These are phyloP conservation scores for Thumatha senex DNA, from an alignment of 2,888 invertebrate species.

Conservation along the genomic window DNA sequence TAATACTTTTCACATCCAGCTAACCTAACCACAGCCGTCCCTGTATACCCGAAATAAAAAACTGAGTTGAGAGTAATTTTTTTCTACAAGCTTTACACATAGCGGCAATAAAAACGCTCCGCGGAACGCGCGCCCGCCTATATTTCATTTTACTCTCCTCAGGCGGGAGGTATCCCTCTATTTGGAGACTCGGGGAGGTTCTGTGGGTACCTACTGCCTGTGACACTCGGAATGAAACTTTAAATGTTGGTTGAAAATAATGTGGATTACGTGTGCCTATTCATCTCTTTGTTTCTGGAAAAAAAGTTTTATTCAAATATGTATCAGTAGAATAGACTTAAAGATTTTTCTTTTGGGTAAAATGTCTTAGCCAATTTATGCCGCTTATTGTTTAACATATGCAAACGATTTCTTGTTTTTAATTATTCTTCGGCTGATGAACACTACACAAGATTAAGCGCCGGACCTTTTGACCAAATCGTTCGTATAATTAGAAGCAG, in stretches of 20 bases:
- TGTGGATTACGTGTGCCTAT: conserved; percentile 62
- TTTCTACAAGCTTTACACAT: conserved; percentile 75
- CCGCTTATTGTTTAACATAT: no score
- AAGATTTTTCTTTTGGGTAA: background rate
- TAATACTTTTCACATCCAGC: conserved; percentile 4
- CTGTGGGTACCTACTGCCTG: conserved; percentile 48
- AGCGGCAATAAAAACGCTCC: conserved; percentile 74
- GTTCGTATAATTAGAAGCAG: no score
- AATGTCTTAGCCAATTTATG: no score
- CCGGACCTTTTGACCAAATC: no score
- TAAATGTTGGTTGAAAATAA: conserved; percentile 70
- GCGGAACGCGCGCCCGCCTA: conserved; percentile 57
- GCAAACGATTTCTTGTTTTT: no score
- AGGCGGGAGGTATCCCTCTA: conserved; percentile 39
- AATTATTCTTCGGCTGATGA: no score
- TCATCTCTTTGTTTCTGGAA: conserved; percentile 39
- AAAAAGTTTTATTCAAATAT: conserved; percentile 42
- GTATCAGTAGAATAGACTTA: conserved; percentile 15
- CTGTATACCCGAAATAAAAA: conserved; percentile 57
- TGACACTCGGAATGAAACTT: conserved; percentile 73
- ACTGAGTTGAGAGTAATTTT: conserved; percentile 71
- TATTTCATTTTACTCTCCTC: conserved; percentile 72
- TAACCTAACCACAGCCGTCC: conserved; percentile 29
- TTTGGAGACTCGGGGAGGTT: conserved; percentile 31
- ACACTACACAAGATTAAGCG: no score